A percentile compares a stretch with the other conserved stretches of the same genome.
phyloP scores from a whole-genome alignment of 23 tunicate species.

The Ciona savignyi region DNA sequence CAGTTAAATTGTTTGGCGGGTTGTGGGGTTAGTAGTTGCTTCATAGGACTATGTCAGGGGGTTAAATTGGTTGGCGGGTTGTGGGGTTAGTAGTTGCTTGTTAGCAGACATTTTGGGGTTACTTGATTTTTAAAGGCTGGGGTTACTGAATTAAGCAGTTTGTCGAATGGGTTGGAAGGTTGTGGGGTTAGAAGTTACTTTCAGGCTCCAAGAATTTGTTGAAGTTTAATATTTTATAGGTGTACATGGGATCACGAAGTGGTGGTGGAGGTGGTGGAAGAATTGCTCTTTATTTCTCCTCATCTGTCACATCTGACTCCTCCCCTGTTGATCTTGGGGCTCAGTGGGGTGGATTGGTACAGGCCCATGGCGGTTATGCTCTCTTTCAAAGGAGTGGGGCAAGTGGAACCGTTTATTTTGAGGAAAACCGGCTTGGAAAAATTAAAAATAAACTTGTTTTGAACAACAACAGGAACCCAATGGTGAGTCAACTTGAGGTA shows the following conservation, averaged over 20 bases:
- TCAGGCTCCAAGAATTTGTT: too few relatives aligned
- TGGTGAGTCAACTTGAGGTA: background rate
- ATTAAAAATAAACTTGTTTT: slow-evolving; percentile 1
- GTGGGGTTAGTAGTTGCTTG: too few relatives aligned
- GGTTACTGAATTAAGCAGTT: too few relatives aligned
- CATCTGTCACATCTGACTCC: background rate
- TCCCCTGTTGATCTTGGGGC: background rate
- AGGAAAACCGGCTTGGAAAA: slow-evolving; percentile 2
- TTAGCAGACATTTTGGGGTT: too few relatives aligned
- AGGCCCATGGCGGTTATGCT: slow-evolving; percentile 16
- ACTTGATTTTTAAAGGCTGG: too few relatives aligned
- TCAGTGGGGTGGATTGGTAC: slow-evolving; percentile 9
- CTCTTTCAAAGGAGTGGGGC: slow-evolving; percentile 5
- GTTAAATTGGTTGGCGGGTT: too few relatives aligned
- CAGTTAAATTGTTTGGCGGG: too few relatives aligned
- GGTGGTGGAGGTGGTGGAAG: slow-evolving; percentile 30
- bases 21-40: too few relatives aligned
- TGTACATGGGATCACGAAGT: slow-evolving; percentile 1
- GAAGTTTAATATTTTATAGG: too few relatives aligned
- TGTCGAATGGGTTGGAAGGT: too few relatives aligned
- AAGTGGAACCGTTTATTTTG: slow-evolving; percentile 10
- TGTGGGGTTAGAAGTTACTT: too few relatives aligned
- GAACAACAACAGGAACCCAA: background rate
- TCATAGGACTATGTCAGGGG: too few relatives aligned
- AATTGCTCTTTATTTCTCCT: slow-evolving; percentile 11